Evolutionary conservation across 2,888 invertebrate genomes (phyloP), one percentile per base, ranked within the genome.

Genomic region (Melinopterus prodromus): DNA sequence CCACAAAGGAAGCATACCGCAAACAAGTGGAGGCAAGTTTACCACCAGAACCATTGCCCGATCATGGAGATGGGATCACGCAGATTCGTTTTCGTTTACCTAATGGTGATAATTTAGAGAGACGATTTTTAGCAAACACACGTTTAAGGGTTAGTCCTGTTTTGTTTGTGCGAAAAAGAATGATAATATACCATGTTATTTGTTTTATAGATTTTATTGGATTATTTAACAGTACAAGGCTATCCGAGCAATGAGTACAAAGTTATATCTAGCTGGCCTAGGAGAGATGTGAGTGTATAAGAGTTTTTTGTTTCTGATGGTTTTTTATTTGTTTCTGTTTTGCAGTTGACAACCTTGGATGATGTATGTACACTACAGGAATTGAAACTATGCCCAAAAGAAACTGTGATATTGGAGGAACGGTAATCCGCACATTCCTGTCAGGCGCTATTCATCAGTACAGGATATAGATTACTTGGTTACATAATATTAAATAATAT

Each of bases 371-470:
- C 97, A 82, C 90, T 99, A 85, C 92, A 93, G 88, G 94, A 95
- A 84, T 91, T 98, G 84, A 97, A 97, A 89, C 92, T 98, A 86
- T 97, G 93, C 90, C 96, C 97, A 78, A 98, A 98, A 92, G 98
- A 98, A 92, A 98, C 98, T 84, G 93, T 98, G 85, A 97, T 96
- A 91, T 91, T 98, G 85, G 98, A 98, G 90, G 97, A 97, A 90
- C 95, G 97, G 94, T 97, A 95, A 95, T 81, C 79, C 26, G 78
- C 77, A 81, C 79, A 81, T 81, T 81, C 80, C 80, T 74, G 53
- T 79, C 78, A 26, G 53, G 53, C 53, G 53, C 53, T 53, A 12
- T 53, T 53, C 53, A 53, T 9, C 53, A 74, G n/a, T 74, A 74
- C 74, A 74, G 74, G 74, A 74, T 74, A n/a, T 35, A 35, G 71